These are phyloP conservation scores for Noturus placidus DNA, from an alignment of 2,113 vertebrate species.

Conservation along the genomic window DNA sequence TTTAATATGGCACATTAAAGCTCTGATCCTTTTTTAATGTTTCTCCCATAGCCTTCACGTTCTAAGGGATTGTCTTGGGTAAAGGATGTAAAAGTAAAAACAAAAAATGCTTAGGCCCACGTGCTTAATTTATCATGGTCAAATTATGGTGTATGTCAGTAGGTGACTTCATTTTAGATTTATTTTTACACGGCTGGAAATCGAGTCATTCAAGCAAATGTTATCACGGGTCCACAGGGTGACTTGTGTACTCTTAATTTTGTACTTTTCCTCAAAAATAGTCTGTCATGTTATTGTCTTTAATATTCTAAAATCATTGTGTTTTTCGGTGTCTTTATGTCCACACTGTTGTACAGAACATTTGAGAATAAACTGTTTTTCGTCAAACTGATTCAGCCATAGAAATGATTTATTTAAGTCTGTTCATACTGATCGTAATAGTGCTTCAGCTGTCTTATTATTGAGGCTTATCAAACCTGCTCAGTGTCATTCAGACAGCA, in stretches of 20 bases:
- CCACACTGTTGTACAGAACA: constrained; percentile 61
- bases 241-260: constrained; percentile 44
- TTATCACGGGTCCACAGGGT: constrained; percentile 16
- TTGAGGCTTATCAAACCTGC: background rate
- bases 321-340: constrained; percentile 59
- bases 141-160: constrained; percentile 35
- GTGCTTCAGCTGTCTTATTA: background rate
- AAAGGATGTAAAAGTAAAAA: background rate
- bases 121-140: constrained; percentile 28
- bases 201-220: background rate
- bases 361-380: constrained; percentile 66
- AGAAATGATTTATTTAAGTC: constrained; percentile 11
- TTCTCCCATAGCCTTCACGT: background rate
- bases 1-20: constrained; percentile 10
- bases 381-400: constrained; percentile 30
- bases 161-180: constrained; percentile 21
- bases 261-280: constrained; percentile 27
- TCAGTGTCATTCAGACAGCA: constrained; percentile 1
- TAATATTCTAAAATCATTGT: constrained; percentile 54
- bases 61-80: constrained; percentile 1
- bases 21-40: constrained; percentile 9
- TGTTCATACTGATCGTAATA: constrained; percentile 18
- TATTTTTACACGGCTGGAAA: constrained; percentile 33
- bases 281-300: constrained; percentile 37
- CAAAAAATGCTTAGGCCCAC: background rate